Base-by-base conservation (phyloP, 2,888 invertebrate genomes). In the Lasius platythorax region DNA sequence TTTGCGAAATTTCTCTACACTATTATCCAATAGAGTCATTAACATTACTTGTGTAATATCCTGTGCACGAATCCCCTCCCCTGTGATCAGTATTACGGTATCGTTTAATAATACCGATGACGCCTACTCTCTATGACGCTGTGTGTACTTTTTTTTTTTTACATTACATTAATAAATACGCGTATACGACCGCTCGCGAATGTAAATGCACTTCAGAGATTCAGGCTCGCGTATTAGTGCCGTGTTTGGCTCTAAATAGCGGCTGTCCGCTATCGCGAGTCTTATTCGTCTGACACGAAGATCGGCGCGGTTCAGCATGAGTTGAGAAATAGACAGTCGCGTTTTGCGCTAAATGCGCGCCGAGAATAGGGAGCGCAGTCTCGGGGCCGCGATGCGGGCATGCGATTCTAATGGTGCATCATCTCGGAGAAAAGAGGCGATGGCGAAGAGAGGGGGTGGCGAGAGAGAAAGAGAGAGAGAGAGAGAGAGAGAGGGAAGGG, bases 61-160 rank as follows among this genome's bases (percentile, higher is more conserved):
- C 58, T 40, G 76, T n/a, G 46, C 37, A 67, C 23, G 67, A 37
- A 28, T 9, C 40, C 46, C 58, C 33, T 61, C 33, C 58, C 72
- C 3, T 50, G 30, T 61, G 61, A 79, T 79, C 18, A 61, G 23
- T 4, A 70, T 46, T 73, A 28, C 61, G 46, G 33, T 81, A 18
- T 46, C 46, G 73, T 63, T 61, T 81, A 81, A 75, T 75, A 82
- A 76, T 64, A 72, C 30, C 43, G 72, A 61, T 68, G 79, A 81
- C 79, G 46, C 1, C 50, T n/a, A n/a, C 46, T 18, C 15, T 46
- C 6, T 53, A n/a, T 8, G 58, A 28, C 23, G 12, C 37, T 11
- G 50, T 23, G 50, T 23, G 37, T 46, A 0, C 46, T 15, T 46
- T 9, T 46, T 23, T 23, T n/a, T 28, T 40, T 78, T 43, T 23